Conservation (phyloP, 2,888 invertebrate species). For the Ochropleura leucogaster region DNA sequence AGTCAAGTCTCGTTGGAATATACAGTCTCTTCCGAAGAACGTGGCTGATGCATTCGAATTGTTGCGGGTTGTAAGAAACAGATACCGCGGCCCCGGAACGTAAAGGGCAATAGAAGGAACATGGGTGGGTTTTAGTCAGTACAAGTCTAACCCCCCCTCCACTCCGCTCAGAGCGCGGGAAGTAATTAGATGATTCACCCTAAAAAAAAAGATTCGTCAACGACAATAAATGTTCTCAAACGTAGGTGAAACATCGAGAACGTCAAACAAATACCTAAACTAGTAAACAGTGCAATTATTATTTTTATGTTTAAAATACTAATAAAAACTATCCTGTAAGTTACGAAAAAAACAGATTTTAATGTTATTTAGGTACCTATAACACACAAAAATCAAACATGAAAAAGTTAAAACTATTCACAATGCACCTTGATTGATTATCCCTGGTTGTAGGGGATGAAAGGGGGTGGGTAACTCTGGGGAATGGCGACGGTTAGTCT, state of each 20-base stretch:
- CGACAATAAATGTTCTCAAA: constrained; percentile 8
- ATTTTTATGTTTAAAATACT: too few relatives aligned
- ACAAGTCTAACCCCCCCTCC: too few relatives aligned
- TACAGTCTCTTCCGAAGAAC: too few relatives aligned
- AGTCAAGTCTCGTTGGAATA: not conserved
- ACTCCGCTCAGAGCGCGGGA: too few relatives aligned
- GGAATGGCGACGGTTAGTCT: constrained; percentile 56
- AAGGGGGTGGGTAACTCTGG: not conserved
- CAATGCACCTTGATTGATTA: constrained; percentile 54
- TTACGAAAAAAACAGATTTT: constrained; percentile 15
- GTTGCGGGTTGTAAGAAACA: too few relatives aligned
- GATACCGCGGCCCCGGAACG: too few relatives aligned
- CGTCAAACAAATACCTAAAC: constrained; percentile 17
- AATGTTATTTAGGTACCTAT: not conserved
- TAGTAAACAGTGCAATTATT: not conserved
- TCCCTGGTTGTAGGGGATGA: constrained; percentile 1
- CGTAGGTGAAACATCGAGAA: constrained; percentile 16
- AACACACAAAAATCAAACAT: constrained; percentile 1
- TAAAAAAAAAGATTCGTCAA: too few relatives aligned
- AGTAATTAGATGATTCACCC: too few relatives aligned
- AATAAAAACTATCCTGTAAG: not conserved
- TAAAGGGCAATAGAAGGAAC: too few relatives aligned
- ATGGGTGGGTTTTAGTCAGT: too few relatives aligned
- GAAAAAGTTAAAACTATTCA: constrained; percentile 23
- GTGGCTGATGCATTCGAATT: too few relatives aligned